phyloP scores from a whole-genome alignment of 2,113 vertebrate species.

The Arizona elegans region DNA sequence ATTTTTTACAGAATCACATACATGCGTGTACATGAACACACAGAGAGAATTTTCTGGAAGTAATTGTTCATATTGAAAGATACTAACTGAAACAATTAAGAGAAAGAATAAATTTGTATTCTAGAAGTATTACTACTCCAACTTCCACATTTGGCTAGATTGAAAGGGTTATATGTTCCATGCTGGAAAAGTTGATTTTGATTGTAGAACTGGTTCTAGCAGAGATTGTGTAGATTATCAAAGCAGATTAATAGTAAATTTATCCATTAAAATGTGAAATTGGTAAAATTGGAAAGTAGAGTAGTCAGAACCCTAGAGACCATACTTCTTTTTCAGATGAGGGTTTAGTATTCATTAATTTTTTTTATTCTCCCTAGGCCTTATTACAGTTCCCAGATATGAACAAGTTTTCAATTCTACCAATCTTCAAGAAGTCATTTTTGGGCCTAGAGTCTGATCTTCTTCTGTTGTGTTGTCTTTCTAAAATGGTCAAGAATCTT shows the following conservation, averaged over 20 bases:
- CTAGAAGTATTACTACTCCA: slow-evolving; percentile 22
- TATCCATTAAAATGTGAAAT: neutral
- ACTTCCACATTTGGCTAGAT: slow-evolving; percentile 6
- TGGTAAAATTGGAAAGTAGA: neutral
- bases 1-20: too few relatives aligned
- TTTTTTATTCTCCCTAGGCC: neutral
- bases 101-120: neutral
- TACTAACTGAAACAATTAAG: slow-evolving; percentile 44
- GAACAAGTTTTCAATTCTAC: neutral
- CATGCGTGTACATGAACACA: neutral
- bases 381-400: neutral
- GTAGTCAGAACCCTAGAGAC: neutral
- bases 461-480: neutral
- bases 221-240: neutral
- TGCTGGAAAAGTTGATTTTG: neutral
- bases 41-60: neutral
- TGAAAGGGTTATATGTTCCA: neutral
- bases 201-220: neutral
- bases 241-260: neutral
- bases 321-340: neutral
- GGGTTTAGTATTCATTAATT: neutral
- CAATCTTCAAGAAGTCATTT: neutral
- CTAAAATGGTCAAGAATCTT: neutral
- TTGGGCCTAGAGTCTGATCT: neutral
- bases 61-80: slow-evolving; percentile 31